phyloP scores from a whole-genome alignment of 1,140 invertebrate genomes.

The Meloidogyne chitwoodi region DNA sequence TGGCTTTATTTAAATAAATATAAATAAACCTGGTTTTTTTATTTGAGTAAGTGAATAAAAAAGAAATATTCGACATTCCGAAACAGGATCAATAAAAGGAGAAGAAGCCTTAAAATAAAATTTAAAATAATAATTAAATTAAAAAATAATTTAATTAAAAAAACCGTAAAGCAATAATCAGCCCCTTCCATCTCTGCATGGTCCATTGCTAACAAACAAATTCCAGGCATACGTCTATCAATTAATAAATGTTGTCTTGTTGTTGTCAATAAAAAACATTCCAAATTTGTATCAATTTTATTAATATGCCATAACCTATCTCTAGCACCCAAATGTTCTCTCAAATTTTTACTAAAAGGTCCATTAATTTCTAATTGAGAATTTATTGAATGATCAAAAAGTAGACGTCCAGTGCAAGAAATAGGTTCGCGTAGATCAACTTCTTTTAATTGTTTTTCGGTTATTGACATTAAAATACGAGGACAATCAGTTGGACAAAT shows the following conservation, averaged over 20 bases:
- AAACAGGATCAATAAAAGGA: conserved; percentile 12
- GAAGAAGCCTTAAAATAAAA: neutral
- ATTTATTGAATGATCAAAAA: neutral
- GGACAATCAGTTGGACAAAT: conserved; percentile 26
- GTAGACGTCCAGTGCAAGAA: conserved; percentile 1
- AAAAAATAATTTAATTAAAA: neutral
- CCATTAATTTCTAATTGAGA: neutral
- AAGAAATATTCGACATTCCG: neutral
- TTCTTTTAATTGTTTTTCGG: neutral
- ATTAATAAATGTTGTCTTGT: conserved; percentile 6
- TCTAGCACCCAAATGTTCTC: neutral
- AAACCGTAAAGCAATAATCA: conserved; percentile 16
- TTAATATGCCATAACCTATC: conserved; percentile 2
- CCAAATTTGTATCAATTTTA: neutral
- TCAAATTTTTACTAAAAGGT: neutral
- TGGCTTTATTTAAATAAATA: too few relatives aligned
- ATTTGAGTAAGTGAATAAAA: conserved; percentile 18
- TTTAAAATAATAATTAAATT: neutral
- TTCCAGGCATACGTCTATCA: conserved; percentile 11
- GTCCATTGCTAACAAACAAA: neutral
- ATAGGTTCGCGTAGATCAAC: conserved; percentile 18
- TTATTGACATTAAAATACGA: conserved; percentile 7
- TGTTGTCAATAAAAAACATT: conserved; percentile 16
- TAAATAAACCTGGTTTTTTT: conserved; percentile 12
- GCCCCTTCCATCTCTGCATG: conserved; percentile 12